Base-by-base conservation (phyloP, 2,888 invertebrate species). In the Noctuana brunneofusca region DNA sequence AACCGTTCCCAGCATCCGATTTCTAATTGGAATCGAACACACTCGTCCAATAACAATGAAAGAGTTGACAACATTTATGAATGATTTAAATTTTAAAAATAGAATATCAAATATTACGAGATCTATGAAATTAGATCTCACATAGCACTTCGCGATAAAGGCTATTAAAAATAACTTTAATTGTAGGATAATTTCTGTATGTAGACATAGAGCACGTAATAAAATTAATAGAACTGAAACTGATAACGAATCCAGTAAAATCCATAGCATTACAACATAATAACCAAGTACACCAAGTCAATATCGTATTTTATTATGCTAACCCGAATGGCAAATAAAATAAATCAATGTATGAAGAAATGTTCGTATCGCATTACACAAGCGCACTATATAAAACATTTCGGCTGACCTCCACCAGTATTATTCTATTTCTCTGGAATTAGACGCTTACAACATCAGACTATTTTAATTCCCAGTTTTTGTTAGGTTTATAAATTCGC, bases 351-450 rank as follows among this genome's bases (percentile, higher is more conserved):
- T 55, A 62, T 63, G 30, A 56, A 63, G 58, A 58, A 62, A 68
- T 54, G 50, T 58, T 24, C 24, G 60, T 62, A 65, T 68, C 66
- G 54, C 56, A 60, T 69, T 71, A 62, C 66, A 68, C 68, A 60
- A 58, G 66, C 66, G 54, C 32, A 50, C 63, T 48, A 65, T 64
- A 60, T 66, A 66, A 66, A 66, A 66, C 78, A 79, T 76, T 41
- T 38, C 65, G 63, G 68, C 75, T 67, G 84, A 84, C 83, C 86
- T 84, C 81, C 78, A 68, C 65, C 54, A 43, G 72, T 73, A 79
- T 80, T 78, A 84, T 83, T 81, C 78, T 78, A 82, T 84, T 83
- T 82, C 81, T 81, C 86, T 84, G 76, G 79, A 86, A 83, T 86
- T 87, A 87, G 84, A 82, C 72, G 72, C 84, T 87, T 87, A 84